Evolutionary conservation across 2,888 invertebrate species (phyloP).

Genomic region (Eumacrocentrus americanus): DNA sequence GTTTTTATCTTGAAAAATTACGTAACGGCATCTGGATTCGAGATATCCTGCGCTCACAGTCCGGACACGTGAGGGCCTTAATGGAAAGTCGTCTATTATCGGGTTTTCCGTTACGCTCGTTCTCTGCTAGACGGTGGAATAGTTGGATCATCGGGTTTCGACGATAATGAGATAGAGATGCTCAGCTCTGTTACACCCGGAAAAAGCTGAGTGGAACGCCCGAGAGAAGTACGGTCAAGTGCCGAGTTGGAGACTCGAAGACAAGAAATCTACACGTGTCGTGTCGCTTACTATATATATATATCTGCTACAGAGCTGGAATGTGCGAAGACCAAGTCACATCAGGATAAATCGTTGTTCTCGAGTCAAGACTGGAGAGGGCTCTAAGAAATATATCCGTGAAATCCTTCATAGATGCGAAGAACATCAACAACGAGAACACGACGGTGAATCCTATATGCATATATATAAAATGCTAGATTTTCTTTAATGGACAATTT

Average conservation of each 20-base stretch:
- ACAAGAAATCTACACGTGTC: not conserved
- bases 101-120: conserved; percentile 14
- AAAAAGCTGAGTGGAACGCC: conserved; percentile 16
- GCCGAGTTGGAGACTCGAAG: conserved; percentile 10
- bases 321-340: not conserved
- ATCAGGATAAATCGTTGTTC: conserved; percentile 28
- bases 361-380: conserved; percentile 17
- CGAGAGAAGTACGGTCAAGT: conserved; percentile 23
- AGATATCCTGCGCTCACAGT: conserved; percentile 21
- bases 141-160: conserved; percentile 32
- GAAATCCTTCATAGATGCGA: conserved; percentile 22
- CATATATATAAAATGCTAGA: no score
- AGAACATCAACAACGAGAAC: no score
- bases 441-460: no score
- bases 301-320: not conserved
- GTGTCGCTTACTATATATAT: not conserved
- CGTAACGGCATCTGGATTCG: conserved; percentile 23
- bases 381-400: conserved; percentile 15
- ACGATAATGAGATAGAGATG: conserved; percentile 31
- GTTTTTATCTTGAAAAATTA: conserved; percentile 23
- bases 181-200: conserved; percentile 20
- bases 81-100: conserved; percentile 32
- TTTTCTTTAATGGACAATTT: no score
- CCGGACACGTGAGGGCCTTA: conserved; percentile 28
- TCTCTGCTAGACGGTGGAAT: conserved; percentile 21